Conservation (phyloP, 2,888 invertebrate genomes). For the Malachius bipustulatus region DNA sequence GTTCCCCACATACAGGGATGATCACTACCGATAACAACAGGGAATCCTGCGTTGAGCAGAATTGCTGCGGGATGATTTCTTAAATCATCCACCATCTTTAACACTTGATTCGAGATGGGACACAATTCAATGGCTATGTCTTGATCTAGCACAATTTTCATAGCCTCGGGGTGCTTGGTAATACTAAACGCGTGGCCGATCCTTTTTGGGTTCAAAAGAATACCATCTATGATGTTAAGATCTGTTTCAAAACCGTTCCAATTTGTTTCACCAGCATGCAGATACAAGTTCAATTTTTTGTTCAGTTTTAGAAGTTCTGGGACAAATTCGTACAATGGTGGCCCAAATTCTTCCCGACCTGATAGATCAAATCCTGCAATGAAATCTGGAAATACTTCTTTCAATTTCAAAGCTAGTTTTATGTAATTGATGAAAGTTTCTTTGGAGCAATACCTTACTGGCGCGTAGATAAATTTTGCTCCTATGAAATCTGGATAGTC, state of each 20-base stretch:
- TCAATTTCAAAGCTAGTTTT: slow-evolving; percentile 25
- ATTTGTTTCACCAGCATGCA: slow-evolving; percentile 66
- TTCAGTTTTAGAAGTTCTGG: slow-evolving; percentile 40
- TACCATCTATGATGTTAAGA: slow-evolving; percentile 59
- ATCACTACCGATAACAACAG: slow-evolving; percentile 59
- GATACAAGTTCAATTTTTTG: slow-evolving; percentile 48
- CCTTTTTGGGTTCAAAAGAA: slow-evolving; percentile 51
- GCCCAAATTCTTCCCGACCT: slow-evolving; percentile 58
- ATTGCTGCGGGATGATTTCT: slow-evolving; percentile 57
- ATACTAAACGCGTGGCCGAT: slow-evolving; percentile 63
- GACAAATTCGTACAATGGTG: slow-evolving; percentile 47
- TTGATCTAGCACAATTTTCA: slow-evolving; percentile 42
- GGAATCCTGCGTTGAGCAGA: slow-evolving; percentile 49
- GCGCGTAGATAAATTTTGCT: slow-evolving; percentile 45
- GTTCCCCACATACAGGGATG: slow-evolving; percentile 67
- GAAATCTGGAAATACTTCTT: slow-evolving; percentile 43
- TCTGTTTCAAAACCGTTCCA: slow-evolving; percentile 53
- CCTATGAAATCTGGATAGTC: slow-evolving; percentile 44
- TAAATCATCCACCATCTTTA: slow-evolving; percentile 53
- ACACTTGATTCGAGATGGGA: slow-evolving; percentile 57
- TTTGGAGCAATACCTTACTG: slow-evolving; percentile 36
- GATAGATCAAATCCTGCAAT: slow-evolving; percentile 66
- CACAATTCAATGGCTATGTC: slow-evolving; percentile 58
- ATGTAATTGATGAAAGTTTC: slow-evolving; percentile 28
- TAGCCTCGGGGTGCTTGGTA: slow-evolving; percentile 51